Evolutionary conservation across 2,113 vertebrate species (phyloP).

Genomic region (Pimephales promelas): DNA sequence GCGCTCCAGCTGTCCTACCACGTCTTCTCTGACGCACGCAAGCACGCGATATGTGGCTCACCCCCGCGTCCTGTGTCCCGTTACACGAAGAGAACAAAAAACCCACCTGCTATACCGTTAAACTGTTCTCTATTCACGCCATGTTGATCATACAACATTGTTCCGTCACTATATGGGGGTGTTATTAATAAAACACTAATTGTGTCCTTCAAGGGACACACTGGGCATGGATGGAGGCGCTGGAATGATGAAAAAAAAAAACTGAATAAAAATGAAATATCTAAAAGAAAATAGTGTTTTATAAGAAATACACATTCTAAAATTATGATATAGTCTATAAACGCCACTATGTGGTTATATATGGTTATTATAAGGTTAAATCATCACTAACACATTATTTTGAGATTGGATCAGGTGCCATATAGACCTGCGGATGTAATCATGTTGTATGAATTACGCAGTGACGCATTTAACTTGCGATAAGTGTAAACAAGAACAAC

Average conservation of each 20-base stretch:
- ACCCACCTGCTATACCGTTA: slow-evolving; percentile 28
- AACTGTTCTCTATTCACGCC: slow-evolving; percentile 3
- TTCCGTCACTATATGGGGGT: background rate
- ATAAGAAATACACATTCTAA: background rate
- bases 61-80: slow-evolving; percentile 40
- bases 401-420: background rate
- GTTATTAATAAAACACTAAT: background rate
- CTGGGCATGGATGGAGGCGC: background rate
- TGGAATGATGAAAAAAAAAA: background rate
- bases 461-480: no score
- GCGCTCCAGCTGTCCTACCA: slow-evolving; percentile 39
- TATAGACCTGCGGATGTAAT: background rate
- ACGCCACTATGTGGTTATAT: background rate
- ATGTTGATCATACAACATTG: background rate
- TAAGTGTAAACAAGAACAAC: background rate
- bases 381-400: background rate
- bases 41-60: slow-evolving; percentile 36
- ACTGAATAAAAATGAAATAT: background rate
- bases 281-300: background rate
- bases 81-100: slow-evolving; percentile 33
- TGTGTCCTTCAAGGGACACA: background rate
- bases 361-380: background rate
- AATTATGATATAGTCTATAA: background rate
- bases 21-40: slow-evolving; percentile 56
- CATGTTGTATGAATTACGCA: background rate